Evolutionary conservation across 2,797 vertebrate species (phyloP), one percentile per base, ranked within the genome.

Genomic region (Rhynchonycteris naso): DNA sequence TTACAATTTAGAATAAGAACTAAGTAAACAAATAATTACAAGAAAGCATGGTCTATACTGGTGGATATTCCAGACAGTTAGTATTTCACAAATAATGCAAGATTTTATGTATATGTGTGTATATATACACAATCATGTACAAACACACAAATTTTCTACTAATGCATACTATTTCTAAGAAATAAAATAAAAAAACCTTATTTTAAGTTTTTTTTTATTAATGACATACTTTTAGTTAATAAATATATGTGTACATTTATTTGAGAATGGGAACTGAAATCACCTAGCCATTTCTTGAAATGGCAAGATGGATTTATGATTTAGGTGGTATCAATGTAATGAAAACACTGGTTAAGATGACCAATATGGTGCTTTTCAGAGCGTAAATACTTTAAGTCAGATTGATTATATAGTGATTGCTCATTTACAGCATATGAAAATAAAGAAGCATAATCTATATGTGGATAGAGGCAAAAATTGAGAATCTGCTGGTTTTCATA

Each of bases 271-370:
- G 22, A 71, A 69, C 4, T 43, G 83, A 63, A 72, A 22, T 38
- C 4, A 65, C 24, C 11, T 58, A 95, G 52, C 59, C 63, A 56
- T 81, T 88, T 63, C 47, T 56, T 68, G 18, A 95, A 84, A 85
- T 82, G 50, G 10, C 76, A 90, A 90, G 47, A 52, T 59, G 26
- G 18, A 68, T 92, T 68, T 74, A 75, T 87, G 12, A 86, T 69
- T 92, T 83, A 58, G 22, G 22, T 66, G 76, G 6, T 28, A 72
- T 22, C n/a, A 47, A 65, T 61, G 18, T 35, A 94, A 74, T 56
- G 24, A 92, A 97, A 93, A 85, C 8, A 52, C 2, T 74, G 3
- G 5, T 75, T 88, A 50, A 95, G 22, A 93, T 79, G 35, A 89
- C 52, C 76, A 74, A 66, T 84, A 65, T 80, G 14, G 19, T 74